Base-by-base conservation (phyloP, 2,888 invertebrate genomes). In the Homarus gammarus region DNA sequence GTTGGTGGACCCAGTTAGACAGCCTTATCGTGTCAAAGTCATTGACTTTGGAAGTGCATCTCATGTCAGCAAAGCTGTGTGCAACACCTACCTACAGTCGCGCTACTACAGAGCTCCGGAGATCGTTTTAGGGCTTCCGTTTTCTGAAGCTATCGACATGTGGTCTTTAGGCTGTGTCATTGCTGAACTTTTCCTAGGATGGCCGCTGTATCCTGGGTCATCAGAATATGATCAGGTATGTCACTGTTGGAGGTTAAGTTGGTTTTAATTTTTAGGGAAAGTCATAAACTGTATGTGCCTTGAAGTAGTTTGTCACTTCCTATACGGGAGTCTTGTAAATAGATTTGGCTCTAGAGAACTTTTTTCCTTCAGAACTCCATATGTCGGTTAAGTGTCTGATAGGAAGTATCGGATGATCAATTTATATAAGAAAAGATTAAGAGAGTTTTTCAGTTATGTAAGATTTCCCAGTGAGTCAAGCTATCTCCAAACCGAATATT, bases 81-180 rank as follows among this genome's bases (percentile, higher is more conserved):
- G 99, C 95, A 99, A 99, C 94, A 99, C 99, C 12, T 99, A 99
- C 94, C 95, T 99, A 93, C 99, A 99, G 95, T 99, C 99, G 93
- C 96, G 99, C 94, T 99, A 99, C 94, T 99, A 99, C 95, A 96
- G 99, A 93, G 98, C 99, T 56, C 99, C 99, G 1, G 99, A 99
- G 95, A 99, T 99, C 93, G 99, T 99, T 93, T 95, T 99, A 93
- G 99, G 99, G 36, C 95, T 99, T 93, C 99, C 99, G 91, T 99
- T 99, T 95, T 99, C 99, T 95, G 99, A 99, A 94, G 98, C 99
- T 22, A 99, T 99, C 93, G 99, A 99, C 95, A 99, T 99, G 99
- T 99, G 99, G 99, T 99, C 99, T 8, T 95, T 99, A 92, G 99
- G 99, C 89, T 99, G 99, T 95, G 99, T 99, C 92, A 99, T 99